These are phyloP conservation scores for Caranx melampygus DNA, from an alignment of 2,113 vertebrate species.

Conservation along the genomic window DNA sequence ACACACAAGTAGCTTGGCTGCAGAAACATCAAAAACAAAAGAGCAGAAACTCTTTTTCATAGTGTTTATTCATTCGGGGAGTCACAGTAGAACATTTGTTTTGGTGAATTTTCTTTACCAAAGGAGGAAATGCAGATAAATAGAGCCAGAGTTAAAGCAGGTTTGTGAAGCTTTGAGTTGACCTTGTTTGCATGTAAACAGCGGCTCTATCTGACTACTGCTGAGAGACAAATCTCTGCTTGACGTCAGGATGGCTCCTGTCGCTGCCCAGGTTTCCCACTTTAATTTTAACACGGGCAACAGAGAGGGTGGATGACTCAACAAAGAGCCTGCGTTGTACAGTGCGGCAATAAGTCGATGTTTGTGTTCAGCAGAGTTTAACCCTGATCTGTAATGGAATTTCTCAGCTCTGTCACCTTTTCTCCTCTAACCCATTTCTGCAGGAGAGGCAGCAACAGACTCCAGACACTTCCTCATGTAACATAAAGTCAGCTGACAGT, in stretches of 20 bases:
- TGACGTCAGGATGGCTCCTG: neutral
- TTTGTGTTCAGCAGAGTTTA: neutral
- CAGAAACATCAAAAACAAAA: neutral
- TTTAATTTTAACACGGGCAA: neutral
- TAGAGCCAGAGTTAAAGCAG: neutral
- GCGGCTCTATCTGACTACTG: slow-evolving; percentile 17
- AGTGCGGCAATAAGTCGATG: neutral
- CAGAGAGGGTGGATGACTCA: neutral
- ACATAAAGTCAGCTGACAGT: slow-evolving; percentile 9
- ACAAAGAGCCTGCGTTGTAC: neutral
- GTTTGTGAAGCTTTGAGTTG: slow-evolving; percentile 23
- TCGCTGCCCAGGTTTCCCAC: neutral
- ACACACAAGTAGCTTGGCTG: slow-evolving; percentile 26
- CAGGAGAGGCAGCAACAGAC: neutral
- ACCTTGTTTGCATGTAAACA: slow-evolving; percentile 38
- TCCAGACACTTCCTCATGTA: neutral
- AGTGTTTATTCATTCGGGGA: neutral
- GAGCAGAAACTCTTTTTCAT: neutral
- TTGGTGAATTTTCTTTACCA: neutral
- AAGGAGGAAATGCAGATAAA: slow-evolving; percentile 4
- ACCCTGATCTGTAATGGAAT: slow-evolving; percentile 6
- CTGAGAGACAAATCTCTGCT: slow-evolving; percentile 36
- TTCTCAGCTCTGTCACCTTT: neutral
- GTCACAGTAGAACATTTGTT: neutral
- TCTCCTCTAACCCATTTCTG: slow-evolving; percentile 6